Evolutionary conservation across 2,113 vertebrate species (phyloP), one percentile per base, ranked within the genome.

Genomic region (Ameiurus melas): DNA sequence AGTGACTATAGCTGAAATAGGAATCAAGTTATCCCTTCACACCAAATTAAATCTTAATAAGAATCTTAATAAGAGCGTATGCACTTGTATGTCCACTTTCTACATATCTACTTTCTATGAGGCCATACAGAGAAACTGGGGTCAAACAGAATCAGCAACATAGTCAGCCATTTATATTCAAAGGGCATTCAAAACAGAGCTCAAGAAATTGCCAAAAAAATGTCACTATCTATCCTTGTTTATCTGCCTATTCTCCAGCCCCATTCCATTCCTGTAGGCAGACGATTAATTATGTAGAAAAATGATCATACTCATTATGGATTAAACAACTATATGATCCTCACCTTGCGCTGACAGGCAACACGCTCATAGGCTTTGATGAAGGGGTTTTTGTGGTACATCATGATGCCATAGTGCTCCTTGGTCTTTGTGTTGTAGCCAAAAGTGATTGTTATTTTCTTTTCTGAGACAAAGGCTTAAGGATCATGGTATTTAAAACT

Each of bases 381-480:
- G 83, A 84, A 62, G 7, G 62, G 83, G 4, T 84, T 84, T 47
- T 94, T 97, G 91, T 99, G 97, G 91, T 99, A 99, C 97, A 99
- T 98, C 98, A 99, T 99, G 86, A 99, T 95, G 30, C 98, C 98
- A 87, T 97, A 99, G 84, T 99, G 97, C 81, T 98, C 97, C 95
- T 97, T 99, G 92, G 96, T 99, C 92, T 96, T 97, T 89, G 97
- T 97, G 95, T 99, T 99, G 93, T 97, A 99, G 79, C 98, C 98
- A 94, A 99, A 99, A 9, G 92, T 98, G 90, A 99, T 97, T 87
- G 92, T 94, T 90, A 99, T 93, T 8, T 93, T 94, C 95, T 91
- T 97, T 91, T 90, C 93, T 95, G 25, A 51, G 84, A 53, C 0
- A 62, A 71, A 80, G 0, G 90, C 30, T 91, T 91, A 92, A 94